phyloP scores from a whole-genome alignment of 30 jellyfish, hydroid and myxozoan species.

The Cassiopea andromeda region DNA sequence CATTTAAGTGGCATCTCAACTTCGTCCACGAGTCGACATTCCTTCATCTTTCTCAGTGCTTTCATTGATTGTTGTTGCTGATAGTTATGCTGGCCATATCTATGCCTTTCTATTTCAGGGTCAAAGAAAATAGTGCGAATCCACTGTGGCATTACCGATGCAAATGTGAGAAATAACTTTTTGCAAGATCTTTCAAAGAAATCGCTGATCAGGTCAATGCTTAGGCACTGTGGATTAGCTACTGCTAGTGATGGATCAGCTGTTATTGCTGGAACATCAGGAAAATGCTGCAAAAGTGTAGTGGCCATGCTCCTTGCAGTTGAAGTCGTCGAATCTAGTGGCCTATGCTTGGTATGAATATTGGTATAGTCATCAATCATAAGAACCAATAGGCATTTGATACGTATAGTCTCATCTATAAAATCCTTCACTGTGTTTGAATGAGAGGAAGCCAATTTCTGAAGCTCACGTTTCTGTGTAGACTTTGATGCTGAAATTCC shows the following conservation, averaged over 20 bases:
- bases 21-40: conserved; percentile 35
- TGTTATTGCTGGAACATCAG: conserved; percentile 21
- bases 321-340: conserved; percentile 15
- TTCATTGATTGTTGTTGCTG: background rate
- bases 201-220: background rate
- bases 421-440: background rate
- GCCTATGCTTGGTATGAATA: conserved; percentile 11
- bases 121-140: conserved; percentile 1
- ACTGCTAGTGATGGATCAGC: no score
- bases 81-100: conserved; percentile 9
- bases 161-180: background rate
- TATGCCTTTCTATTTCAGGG: conserved; percentile 38
- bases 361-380: conserved; percentile 42
- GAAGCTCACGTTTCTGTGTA: background rate
- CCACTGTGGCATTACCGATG: conserved; percentile 43
- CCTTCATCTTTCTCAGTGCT: conserved; percentile 18
- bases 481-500: background rate
- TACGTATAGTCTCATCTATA: conserved; percentile 15
- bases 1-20: conserved; percentile 6
- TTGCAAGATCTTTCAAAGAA: background rate
- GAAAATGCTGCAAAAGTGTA: conserved; percentile 10
- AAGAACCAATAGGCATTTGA: conserved; percentile 11
- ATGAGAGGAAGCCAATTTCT: background rate
- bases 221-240: background rate
- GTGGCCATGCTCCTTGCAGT: conserved; percentile 49